Conservation (phyloP, 2,113 vertebrate species). For the Lamprotornis superbus region DNA sequence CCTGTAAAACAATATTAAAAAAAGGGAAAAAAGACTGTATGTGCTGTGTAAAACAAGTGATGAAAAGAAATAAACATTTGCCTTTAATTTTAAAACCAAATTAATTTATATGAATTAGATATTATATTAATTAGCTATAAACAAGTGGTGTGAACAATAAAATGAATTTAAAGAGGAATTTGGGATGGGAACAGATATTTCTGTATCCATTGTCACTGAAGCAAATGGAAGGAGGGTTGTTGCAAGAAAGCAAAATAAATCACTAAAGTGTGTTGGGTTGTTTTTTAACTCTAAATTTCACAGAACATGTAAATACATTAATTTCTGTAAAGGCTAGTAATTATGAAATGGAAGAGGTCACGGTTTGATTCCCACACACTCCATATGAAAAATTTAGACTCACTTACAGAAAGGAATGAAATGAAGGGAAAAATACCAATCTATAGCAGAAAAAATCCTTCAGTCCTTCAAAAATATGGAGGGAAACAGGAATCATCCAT, state of each 20-base stretch:
- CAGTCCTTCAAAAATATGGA: neutral
- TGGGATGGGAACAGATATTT: neutral
- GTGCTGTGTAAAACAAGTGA: neutral
- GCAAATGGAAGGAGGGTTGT: neutral
- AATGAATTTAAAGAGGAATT: neutral
- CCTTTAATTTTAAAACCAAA: neutral
- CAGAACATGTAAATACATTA: neutral
- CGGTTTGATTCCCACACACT: neutral
- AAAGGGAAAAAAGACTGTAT: neutral
- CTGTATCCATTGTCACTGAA: neutral
- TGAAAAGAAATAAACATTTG: neutral
- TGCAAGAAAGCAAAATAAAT: neutral
- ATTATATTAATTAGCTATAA: neutral
- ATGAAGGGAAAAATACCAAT: neutral
- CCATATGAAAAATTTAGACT: neutral
- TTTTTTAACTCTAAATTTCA: neutral
- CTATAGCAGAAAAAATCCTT: neutral
- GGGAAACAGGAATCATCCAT: neutral
- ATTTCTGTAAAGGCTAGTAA: neutral
- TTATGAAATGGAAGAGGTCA: neutral
- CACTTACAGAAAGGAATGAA: neutral
- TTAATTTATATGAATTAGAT: neutral
- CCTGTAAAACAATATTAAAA: neutral
- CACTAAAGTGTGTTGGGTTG: accelerated
- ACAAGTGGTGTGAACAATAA: neutral